Evolutionary conservation across 2,888 invertebrate species (phyloP).

Genomic region (Drosophila picticornis): DNA sequence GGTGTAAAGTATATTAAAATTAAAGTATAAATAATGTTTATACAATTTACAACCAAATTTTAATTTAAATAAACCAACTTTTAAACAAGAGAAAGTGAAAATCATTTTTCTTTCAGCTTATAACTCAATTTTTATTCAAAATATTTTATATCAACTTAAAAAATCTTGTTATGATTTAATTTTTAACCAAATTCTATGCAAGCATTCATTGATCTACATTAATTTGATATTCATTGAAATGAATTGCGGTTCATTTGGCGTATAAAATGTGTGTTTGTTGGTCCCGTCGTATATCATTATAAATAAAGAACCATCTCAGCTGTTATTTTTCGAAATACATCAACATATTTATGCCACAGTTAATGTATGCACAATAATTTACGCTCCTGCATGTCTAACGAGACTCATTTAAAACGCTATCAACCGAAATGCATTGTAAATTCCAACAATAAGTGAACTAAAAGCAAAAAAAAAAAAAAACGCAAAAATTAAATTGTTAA

Average conservation of each 20-base stretch:
- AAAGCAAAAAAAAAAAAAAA: slow-evolving; percentile 16
- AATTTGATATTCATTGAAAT: slow-evolving; percentile 10
- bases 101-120: not conserved
- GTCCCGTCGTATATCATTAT: slow-evolving; percentile 12
- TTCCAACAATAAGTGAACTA: slow-evolving; percentile 18
- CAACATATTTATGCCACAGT: slow-evolving; percentile 15
- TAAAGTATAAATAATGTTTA: not conserved
- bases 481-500: slow-evolving; percentile 21
- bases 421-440: slow-evolving; percentile 63
- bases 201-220: not conserved
- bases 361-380: slow-evolving; percentile 50
- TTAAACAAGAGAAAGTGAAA: not conserved
- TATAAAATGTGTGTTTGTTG: not conserved
- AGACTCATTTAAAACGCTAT: slow-evolving; percentile 68
- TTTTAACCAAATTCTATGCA: not conserved
- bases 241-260: slow-evolving; percentile 10
- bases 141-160: not conserved
- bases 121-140: not conserved
- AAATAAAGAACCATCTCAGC: not conserved
- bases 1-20: not conserved
- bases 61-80: not conserved
- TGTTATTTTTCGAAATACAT: slow-evolving; percentile 2
- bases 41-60: not conserved
- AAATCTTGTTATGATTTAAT: not conserved
- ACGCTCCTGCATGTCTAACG: slow-evolving; percentile 27